Evolutionary conservation across 2,797 vertebrate genomes (phyloP), one percentile per base, ranked within the genome.

Genomic region (Amphiprion clarkii): DNA sequence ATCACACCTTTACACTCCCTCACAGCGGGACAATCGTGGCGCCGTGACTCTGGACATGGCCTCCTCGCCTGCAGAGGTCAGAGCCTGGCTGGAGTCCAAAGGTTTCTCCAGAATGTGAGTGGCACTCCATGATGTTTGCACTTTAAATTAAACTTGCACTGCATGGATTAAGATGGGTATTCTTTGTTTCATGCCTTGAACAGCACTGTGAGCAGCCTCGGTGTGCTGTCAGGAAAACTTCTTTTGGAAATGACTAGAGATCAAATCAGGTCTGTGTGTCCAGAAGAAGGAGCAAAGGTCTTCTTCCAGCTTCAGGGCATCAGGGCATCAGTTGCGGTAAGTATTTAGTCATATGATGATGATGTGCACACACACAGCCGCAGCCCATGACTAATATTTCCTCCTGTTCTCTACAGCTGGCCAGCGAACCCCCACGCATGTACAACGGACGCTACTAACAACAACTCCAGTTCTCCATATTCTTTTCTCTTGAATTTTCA

Each of bases 31-130:
- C 19, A 31, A 62, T 66, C 88, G 60, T 0, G 5, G 59, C 5
- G 36, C 91, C 1, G 87, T 93, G 12, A 82, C 68, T 25, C 85
- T 98, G 75, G 85, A 92, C 52, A 92, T 85, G 81, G 84, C 11
- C 58, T 97, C 97, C 13, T 71, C 84, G 1, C 79, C 97, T 8
- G 92, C 91, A 14, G 96, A 98, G 27, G 97, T 98, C 80, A 94
- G 67, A n/a, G 95, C 95, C 54, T 99, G 98, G 98, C 93, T 99
- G 67, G 76, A 85, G 70, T 88, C 94, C 67, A 97, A 95, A 88
- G 94, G 96, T 66, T 97, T 98, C 91, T 96, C 96, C 2, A 94
- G 84, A 82, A 71, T 93, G 97, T 99, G 91, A 93, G 96, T 71
- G 14, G 56, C 0, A 23, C 16, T 25, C 17, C 0, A 23, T 40